Conservation (phyloP, 2,113 vertebrate species). For the Triplophysa siluroides region DNA sequence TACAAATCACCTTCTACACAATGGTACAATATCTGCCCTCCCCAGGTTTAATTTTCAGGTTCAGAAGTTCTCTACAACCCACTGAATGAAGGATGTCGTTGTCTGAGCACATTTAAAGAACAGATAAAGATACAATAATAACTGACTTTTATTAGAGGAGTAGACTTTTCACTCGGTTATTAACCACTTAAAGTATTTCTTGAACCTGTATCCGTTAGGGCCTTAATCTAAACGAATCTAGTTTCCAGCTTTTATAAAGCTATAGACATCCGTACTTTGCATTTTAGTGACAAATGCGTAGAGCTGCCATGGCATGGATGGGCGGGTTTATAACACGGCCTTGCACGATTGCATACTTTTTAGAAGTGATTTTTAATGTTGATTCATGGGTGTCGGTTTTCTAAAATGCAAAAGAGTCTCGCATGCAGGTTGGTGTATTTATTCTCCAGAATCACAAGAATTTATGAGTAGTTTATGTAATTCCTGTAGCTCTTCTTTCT, state of each 20-base stretch:
- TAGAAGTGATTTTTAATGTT: slow-evolving; percentile 47
- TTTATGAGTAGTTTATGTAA: slow-evolving; percentile 44
- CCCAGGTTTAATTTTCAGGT: slow-evolving; percentile 31
- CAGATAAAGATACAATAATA: slow-evolving; percentile 42
- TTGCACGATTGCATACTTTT: slow-evolving; percentile 22
- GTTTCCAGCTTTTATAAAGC: slow-evolving; percentile 74
- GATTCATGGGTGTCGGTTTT: slow-evolving; percentile 2
- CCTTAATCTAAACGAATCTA: slow-evolving; percentile 37
- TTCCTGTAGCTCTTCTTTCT: slow-evolving; percentile 31
- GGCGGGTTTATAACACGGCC: slow-evolving; percentile 14
- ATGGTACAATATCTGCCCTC: slow-evolving; percentile 15
- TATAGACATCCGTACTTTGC: slow-evolving; percentile 52
- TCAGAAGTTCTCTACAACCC: slow-evolving; percentile 27
- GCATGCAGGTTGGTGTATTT: slow-evolving; percentile 60
- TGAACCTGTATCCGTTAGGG: slow-evolving; percentile 44
- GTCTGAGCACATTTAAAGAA: slow-evolving; percentile 45
- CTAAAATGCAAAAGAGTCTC: slow-evolving; percentile 43
- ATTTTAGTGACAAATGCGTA: slow-evolving; percentile 37
- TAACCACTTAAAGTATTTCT: slow-evolving; percentile 60
- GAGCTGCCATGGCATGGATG: neutral
- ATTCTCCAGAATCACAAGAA: slow-evolving; percentile 58
- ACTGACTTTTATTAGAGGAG: slow-evolving; percentile 54
- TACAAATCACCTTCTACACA: slow-evolving; percentile 5
- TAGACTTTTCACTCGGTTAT: slow-evolving; percentile 44
- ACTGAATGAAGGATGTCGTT: slow-evolving; percentile 47